phyloP scores from a whole-genome alignment of 1,140 invertebrate species.

The Tetragnatha versicolor region DNA sequence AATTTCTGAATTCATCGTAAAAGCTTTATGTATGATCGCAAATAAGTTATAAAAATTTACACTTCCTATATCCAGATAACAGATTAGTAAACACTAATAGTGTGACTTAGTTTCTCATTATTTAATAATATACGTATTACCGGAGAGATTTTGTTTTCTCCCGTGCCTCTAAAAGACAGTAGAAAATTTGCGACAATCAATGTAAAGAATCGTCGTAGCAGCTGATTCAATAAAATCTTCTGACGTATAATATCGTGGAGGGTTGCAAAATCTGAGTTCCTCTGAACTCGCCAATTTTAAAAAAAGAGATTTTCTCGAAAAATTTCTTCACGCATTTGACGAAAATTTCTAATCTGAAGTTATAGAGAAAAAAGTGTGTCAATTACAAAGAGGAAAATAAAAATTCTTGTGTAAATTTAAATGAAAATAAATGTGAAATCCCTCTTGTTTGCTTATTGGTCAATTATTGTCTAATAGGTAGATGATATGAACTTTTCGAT shows the following conservation, averaged over 20 bases:
- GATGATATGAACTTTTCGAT: not conserved
- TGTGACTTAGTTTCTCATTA: too few species aligned
- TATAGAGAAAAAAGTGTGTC: not conserved
- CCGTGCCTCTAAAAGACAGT: too few species aligned
- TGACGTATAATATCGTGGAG: not conserved
- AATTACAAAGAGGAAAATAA: not conserved
- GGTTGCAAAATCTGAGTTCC: not conserved
- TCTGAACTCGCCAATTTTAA: constrained; percentile 1
- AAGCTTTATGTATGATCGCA: too few species aligned
- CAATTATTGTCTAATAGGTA: not conserved
- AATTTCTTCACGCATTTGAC: not conserved
- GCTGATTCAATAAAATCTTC: constrained; percentile 5
- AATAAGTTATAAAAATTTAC: too few species aligned
- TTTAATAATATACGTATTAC: too few species aligned
- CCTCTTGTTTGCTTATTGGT: not conserved
- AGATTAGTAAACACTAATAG: too few species aligned
- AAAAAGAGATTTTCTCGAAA: too few species aligned
- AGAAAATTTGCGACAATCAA: constrained; percentile 10
- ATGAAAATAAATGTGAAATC: not conserved
- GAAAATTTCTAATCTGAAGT: not conserved
- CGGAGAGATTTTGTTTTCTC: too few species aligned
- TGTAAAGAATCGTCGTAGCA: constrained; percentile 3
- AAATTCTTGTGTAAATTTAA: not conserved
- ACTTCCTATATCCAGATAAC: too few species aligned
- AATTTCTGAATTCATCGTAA: too few species aligned